phyloP scores from a whole-genome alignment of 35 echinoderm and acorn worm genomes.

The Acanthaster planci region DNA sequence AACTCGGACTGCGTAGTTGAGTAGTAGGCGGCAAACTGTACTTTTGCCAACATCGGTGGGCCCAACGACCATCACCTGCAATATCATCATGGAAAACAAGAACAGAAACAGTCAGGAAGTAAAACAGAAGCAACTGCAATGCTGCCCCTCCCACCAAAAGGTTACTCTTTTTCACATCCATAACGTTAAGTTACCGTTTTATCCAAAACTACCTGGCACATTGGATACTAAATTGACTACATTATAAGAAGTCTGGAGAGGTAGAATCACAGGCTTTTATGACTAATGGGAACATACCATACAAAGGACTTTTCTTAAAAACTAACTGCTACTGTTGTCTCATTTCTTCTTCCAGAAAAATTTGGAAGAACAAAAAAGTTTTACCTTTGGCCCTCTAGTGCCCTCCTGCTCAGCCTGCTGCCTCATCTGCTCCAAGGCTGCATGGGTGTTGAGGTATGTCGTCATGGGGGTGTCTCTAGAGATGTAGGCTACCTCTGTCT shows the following conservation, averaged over 20 bases:
- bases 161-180: too few relatives aligned
- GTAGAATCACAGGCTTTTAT: too few relatives aligned
- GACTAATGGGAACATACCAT: too few relatives aligned
- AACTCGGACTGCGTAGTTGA: slow-evolving; percentile 91
- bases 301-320: too few relatives aligned
- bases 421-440: slow-evolving; percentile 96
- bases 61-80: slow-evolving; percentile 94
- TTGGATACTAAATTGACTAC: too few relatives aligned
- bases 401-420: slow-evolving; percentile 88
- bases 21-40: slow-evolving; percentile 80
- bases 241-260: too few relatives aligned
- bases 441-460: slow-evolving; percentile 95
- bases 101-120: background rate
- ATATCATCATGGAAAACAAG: background rate
- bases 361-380: background rate
- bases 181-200: too few relatives aligned
- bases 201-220: too few relatives aligned
- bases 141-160: too few relatives aligned
- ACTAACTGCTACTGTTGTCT: too few relatives aligned
- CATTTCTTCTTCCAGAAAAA: too few relatives aligned
- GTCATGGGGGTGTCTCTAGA: slow-evolving; percentile 95
- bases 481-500: slow-evolving; percentile 89
- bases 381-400: slow-evolving; percentile 88
- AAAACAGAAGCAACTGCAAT: background rate
- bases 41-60: slow-evolving; percentile 95